Evolutionary conservation across 2,888 invertebrate genomes (phyloP).

Genomic region (Acrobasis repandana): DNA sequence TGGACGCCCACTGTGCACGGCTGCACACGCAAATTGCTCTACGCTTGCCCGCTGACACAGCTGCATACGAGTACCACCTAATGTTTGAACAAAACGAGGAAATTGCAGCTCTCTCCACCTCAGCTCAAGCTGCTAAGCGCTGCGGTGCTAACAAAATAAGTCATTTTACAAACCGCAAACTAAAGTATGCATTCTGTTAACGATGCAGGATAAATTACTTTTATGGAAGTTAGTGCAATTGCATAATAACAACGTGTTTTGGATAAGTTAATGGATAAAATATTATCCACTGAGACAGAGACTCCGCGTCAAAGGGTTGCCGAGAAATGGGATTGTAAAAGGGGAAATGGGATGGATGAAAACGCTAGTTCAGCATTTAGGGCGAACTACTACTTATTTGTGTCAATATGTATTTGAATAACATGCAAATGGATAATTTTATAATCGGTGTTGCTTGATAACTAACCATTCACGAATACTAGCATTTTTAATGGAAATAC

Average conservation of each 20-base stretch:
- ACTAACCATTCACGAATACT: neutral
- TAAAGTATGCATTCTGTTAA: conserved; percentile 20
- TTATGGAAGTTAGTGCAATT: neutral
- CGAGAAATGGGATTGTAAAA: no score
- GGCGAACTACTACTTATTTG: no score
- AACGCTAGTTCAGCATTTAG: no score
- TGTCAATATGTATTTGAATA: neutral
- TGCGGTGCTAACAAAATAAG: conserved; percentile 40
- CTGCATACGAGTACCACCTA: conserved; percentile 51
- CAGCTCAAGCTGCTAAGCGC: conserved; percentile 48
- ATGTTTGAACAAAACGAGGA: conserved; percentile 59
- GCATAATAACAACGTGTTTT: neutral
- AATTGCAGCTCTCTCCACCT: conserved; percentile 47
- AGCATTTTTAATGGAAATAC: conserved; percentile 33
- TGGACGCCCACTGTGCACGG: conserved; percentile 73
- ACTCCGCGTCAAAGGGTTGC: no score
- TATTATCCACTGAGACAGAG: neutral
- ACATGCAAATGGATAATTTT: neutral
- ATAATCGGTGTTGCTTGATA: neutral
- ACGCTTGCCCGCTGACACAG: conserved; percentile 67
- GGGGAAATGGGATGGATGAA: no score
- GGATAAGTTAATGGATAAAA: neutral
- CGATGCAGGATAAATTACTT: neutral
- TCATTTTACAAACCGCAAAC: conserved; percentile 35
- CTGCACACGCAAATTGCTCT: conserved; percentile 75